Evolutionary conservation across 1,140 invertebrate species (phyloP), one percentile per base, ranked within the genome.

Genomic region (Drosophila lacteicornis): DNA sequence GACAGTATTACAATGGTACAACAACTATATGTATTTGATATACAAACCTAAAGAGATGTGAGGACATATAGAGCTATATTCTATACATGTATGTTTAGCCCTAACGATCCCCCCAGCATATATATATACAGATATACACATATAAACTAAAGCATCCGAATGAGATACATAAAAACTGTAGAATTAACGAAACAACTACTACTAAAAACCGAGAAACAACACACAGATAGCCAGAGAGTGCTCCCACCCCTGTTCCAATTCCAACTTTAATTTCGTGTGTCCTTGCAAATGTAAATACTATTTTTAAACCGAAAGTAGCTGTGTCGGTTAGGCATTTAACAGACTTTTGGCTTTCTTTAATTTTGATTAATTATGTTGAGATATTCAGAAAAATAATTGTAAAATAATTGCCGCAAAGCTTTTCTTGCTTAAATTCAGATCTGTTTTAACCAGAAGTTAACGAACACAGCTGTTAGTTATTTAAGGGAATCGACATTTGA

Each of bases 1-100:
- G 61, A 83, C 76, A 87, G 77, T 77, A 77, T 83, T 87, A 85
- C 56, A 46, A 70, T 77, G 80, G 67, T 80, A 80, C 76, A 80
- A 78, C 42, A 53, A 59, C 58, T 71, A 57, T 38, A 46, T 43
- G 46, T 62, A 58, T 46, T 57, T 51, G 36, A 59, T 46, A 66
- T 56, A 69, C 57, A 53, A 43, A 42, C 65, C 67, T 56, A 71
- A 12, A 25, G 53, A 68, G 40, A 69, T 69, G 46, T 66, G 46
- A 71, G 43, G 43, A 55, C 50, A 56, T 33, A 74, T 56, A 76
- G 71, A 75, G 38, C 59, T 82, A 82, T 82, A 82, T 78, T 79
- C 57, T 82, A 73, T 82, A 82, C 65, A 76, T 71, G 79, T 74
- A 76, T 61, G 79, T 66, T 81, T 71, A 77, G 60, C 56, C 79